Evolutionary conservation across 92 coral and sea anemone species (phyloP), one percentile per base, ranked within the genome.

Genomic region (Zoanthus sociatus): DNA sequence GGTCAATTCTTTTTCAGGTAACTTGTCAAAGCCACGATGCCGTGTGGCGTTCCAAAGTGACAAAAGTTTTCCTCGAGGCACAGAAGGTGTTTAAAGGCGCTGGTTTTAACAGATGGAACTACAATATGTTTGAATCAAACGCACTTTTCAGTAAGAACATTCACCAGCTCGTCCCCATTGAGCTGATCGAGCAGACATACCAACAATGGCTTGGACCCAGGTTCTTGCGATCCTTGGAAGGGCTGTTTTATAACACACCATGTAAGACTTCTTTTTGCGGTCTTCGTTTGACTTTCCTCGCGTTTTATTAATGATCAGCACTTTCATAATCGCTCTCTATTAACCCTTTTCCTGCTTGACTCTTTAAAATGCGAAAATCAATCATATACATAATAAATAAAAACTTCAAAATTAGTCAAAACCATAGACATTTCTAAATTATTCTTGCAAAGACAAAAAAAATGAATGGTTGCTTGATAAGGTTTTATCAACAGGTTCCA

Each of bases 31-130:
- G 18, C 21, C 94, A 88, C 15, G 94, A 91, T 61, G 92, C 72
- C 8, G 83, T 83, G 47, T 91, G 94, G 94, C 84, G 94, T 72
- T 91, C 92, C 89, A 71, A 78, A 58, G 68, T 91, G 46, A 88
- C 92, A 4, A 91, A 88, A 37, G 94, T 89, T 53, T 84, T 91
- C 64, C 92, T 88, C 11, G 83, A 88, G 74, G 94, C 92, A 13
- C 92, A 91, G 54, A 88, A 88, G 71, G 31, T 69, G 46, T 60
- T 88, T 70, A 58, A 48, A 58, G 84, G 60, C 12, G 11, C 20
- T 54, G 73, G 33, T 7, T 4, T n/a, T 18, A 84, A 88, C 63
- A 37, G 50, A 55, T 72, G 77, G 77, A 51, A 70, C n/a, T 70
- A 55, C 50, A n/a, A 73, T 44, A 44, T 71, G 87, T 71, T 71